Percentiles rank a stretch among this genome's conserved stretches.
These are phyloP conservation scores for Coleophora deauratella DNA, from an alignment of 2,888 invertebrate genomes.

Conservation along the genomic window DNA sequence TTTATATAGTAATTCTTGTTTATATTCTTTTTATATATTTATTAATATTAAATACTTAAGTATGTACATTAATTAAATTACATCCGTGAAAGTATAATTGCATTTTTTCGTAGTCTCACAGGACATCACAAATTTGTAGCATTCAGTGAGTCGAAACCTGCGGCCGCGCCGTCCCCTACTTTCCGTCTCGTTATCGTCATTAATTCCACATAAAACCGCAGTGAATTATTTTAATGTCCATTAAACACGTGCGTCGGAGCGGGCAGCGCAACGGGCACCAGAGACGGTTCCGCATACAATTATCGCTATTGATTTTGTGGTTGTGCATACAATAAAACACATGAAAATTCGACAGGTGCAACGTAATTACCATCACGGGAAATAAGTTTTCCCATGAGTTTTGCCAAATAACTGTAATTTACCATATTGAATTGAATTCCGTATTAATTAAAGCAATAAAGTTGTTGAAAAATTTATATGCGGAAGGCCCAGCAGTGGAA, in stretches of 20 bases:
- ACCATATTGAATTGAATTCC: neutral
- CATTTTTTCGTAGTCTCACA: constrained; percentile 18
- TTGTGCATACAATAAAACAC: constrained; percentile 23
- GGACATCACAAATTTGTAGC: constrained; percentile 66
- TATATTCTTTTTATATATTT: no score
- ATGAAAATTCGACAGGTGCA: constrained; percentile 43
- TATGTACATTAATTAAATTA: no score
- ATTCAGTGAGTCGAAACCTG: constrained; percentile 49
- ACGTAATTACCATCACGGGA: constrained; percentile 4
- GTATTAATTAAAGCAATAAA: no score
- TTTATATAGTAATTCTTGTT: no score
- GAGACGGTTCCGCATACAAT: constrained; percentile 45
- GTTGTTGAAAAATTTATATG: no score
- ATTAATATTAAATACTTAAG: no score
- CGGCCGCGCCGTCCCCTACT: constrained; percentile 48
- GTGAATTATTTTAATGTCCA: constrained; percentile 62
- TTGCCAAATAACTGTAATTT: neutral
- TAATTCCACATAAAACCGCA: constrained; percentile 65
- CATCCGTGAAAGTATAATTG: no score
- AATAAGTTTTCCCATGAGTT: constrained; percentile 5
- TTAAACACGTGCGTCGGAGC: constrained; percentile 64
- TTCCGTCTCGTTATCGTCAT: constrained; percentile 63
- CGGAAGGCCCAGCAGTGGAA: no score
- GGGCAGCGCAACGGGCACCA: constrained; percentile 15
- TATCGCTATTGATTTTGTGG: constrained; percentile 71